A percentile compares a stretch with the other conserved stretches of the same genome.
Conservation (phyloP, 2,888 invertebrate genomes). For the Mythimna albipuncta region DNA sequence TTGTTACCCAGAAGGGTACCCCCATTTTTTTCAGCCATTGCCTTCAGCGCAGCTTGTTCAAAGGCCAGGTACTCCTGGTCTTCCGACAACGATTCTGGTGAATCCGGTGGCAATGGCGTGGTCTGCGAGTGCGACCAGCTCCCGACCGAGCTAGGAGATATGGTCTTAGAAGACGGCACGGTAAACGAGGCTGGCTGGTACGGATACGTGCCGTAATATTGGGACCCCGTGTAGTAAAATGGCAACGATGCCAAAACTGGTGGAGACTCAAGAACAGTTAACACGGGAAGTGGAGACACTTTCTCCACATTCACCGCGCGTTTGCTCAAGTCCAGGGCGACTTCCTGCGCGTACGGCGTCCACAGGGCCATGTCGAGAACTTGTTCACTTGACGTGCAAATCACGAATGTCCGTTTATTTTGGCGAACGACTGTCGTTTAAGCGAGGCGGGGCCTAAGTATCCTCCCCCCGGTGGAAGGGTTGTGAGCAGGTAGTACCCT, state of each 20-base stretch:
- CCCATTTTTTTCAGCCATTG: slow-evolving; percentile 91
- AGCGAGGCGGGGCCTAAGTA: slow-evolving; percentile 69
- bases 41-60: slow-evolving; percentile 92
- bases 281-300: slow-evolving; percentile 63
- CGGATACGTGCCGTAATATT: slow-evolving; percentile 64
- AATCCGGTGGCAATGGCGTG: slow-evolving; percentile 85
- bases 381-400: slow-evolving; percentile 55
- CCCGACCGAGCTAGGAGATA: slow-evolving; percentile 74
- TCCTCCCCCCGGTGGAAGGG: slow-evolving; percentile 63
- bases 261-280: slow-evolving; percentile 51
- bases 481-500: slow-evolving; percentile 55
- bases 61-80: slow-evolving; percentile 93
- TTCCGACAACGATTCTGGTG: slow-evolving; percentile 73
- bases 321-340: slow-evolving; percentile 79
- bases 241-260: slow-evolving; percentile 51
- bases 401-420: slow-evolving; percentile 61
- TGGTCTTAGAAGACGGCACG: slow-evolving; percentile 65
- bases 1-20: slow-evolving; percentile 89
- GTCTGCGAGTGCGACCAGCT: slow-evolving; percentile 66
- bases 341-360: slow-evolving; percentile 83
- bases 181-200: slow-evolving; percentile 63
- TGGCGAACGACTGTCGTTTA: slow-evolving; percentile 51
- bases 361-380: slow-evolving; percentile 78
- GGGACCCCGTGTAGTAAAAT: slow-evolving; percentile 58
- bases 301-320: slow-evolving; percentile 70